phyloP scores from a whole-genome alignment of 2,888 invertebrate genomes.

The Pristionchus exspectatus region DNA sequence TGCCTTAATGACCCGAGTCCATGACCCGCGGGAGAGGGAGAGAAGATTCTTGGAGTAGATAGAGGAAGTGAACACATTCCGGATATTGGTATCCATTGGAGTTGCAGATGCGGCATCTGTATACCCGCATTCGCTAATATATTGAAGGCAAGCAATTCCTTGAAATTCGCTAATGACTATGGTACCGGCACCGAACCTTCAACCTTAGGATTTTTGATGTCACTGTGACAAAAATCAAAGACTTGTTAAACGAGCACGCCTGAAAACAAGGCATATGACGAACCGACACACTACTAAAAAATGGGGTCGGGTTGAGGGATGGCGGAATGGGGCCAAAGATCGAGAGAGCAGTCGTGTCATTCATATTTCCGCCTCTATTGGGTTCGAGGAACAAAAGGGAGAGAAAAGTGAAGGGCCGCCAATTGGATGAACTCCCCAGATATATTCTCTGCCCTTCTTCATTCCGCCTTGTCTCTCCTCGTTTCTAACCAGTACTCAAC shows the following conservation, averaged over 20 bases:
- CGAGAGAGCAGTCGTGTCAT: constrained; percentile 24
- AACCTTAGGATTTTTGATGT: too few relatives aligned
- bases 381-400: constrained; percentile 17
- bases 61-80: not conserved
- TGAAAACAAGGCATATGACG: not conserved
- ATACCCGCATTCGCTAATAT: too few relatives aligned
- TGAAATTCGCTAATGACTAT: not conserved
- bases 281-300: not conserved
- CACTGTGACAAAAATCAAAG: not conserved
- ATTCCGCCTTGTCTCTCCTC: not conserved
- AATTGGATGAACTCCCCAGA: constrained; percentile 41
- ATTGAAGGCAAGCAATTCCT: not conserved
- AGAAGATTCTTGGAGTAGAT: not conserved
- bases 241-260: not conserved
- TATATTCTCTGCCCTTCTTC: not conserved
- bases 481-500: not conserved
- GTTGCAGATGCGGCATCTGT: not conserved
- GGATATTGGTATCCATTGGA: not conserved
- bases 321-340: not conserved
- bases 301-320: constrained; percentile 20
- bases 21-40: not conserved
- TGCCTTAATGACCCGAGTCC: not conserved
- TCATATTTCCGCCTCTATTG: constrained; percentile 18
- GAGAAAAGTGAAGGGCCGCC: constrained; percentile 3
- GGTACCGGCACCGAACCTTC: not conserved